Base-by-base conservation (phyloP, 2,113 vertebrate genomes). In the Entelurus aequoreus region DNA sequence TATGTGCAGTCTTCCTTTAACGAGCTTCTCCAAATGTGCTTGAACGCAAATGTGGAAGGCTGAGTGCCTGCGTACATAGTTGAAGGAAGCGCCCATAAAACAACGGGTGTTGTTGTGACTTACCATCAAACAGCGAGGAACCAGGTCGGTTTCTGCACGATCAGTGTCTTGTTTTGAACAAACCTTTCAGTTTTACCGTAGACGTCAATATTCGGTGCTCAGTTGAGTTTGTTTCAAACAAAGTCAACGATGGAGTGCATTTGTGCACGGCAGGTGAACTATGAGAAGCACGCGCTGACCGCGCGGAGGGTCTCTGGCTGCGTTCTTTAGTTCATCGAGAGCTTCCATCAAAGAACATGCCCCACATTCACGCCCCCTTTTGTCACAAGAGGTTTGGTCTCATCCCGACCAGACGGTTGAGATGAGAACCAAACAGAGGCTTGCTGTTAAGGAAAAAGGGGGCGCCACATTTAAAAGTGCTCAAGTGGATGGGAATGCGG, bases 361-460 rank as follows among this genome's bases (percentile, higher is more conserved):
- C 83, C 82, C 60, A 54, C 66, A 78, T 82, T 59, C 65, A 85
- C 11, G 78, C 81, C 1, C 37, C 44, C 40, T 73, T 60, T 76
- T 84, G 72, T 60, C 64, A 78, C 80, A 84, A 87, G 88, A 81
- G 56, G 36, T 68, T 82, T 76, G 68, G 62, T 82, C 78, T 82
- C 50, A 78, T 81, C 62, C 76, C 72, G 67, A 72, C 77, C 80
- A 59, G 2, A 12, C 1, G 5, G 10, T 46, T 40, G 71, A 75
- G 56, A 66, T 85, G 73, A 78, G 77, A 78, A 74, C 75, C 82
- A 79, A 69, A 55, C 9, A 14, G n/a, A 57, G 62, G 65, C 80
- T 87, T 84, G 79, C 16, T 75, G 82, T 82, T 69, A 71, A 44
- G 21, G 46, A 65, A 72, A 80, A 57, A 11, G 55, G 19, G 21